phyloP scores from a whole-genome alignment of 2,797 vertebrate genomes.

The Hippocampus kuda region DNA sequence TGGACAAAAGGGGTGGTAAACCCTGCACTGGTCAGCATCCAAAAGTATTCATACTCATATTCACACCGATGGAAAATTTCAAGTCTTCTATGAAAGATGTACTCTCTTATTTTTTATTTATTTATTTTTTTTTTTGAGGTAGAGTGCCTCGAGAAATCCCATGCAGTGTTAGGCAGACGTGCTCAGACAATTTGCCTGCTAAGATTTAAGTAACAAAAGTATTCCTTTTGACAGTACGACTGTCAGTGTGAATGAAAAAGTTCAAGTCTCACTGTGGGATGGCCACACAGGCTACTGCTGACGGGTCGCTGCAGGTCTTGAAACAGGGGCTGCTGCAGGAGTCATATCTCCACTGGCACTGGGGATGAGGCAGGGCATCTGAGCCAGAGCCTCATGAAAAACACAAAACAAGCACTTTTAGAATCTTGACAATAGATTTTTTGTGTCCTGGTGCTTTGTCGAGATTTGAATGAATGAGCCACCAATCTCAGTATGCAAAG shows the following conservation, averaged over 20 bases:
- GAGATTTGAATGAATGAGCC: too few relatives aligned
- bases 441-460: too few relatives aligned
- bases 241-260: background rate
- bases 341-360: conserved; percentile 88
- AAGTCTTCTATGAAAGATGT: background rate
- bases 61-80: background rate
- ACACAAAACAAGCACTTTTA: conserved; percentile 6
- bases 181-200: too few relatives aligned
- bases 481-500: too few relatives aligned
- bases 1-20: background rate
- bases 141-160: too few relatives aligned
- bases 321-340: conserved; percentile 84
- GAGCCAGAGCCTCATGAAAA: conserved; percentile 65
- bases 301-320: conserved; percentile 85
- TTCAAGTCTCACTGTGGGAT: conserved; percentile 77
- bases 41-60: background rate
- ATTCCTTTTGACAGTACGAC: background rate
- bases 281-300: conserved; percentile 66
- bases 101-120: background rate
- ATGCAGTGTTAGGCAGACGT: background rate
- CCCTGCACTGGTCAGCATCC: background rate
- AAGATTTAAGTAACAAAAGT: background rate
- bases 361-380: conserved; percentile 54
- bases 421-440: too few relatives aligned
- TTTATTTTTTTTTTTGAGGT: background rate